phyloP scores from a whole-genome alignment of 2,888 invertebrate species.

The Dorcus hopei region DNA sequence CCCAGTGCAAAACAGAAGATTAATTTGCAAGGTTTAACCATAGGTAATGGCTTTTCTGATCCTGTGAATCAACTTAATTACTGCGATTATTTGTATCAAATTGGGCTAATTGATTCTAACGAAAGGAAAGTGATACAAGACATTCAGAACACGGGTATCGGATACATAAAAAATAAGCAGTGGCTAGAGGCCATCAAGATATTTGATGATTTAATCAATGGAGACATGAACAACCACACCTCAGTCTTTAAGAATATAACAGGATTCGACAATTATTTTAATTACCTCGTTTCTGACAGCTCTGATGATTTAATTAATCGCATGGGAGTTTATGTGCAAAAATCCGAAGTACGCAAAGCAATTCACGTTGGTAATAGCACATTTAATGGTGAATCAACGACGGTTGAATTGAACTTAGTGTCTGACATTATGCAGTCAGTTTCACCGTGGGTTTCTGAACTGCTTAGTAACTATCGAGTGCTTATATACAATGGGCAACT shows the following conservation, averaged over 20 bases:
- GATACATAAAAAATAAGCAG: conserved; percentile 61
- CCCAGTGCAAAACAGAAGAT: conserved; percentile 60
- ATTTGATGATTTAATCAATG: conserved; percentile 70
- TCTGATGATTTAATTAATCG: conserved; percentile 50
- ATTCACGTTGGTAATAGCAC: conserved; percentile 83
- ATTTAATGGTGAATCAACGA: conserved; percentile 59
- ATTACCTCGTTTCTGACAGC: conserved; percentile 64
- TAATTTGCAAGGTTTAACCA: conserved; percentile 67
- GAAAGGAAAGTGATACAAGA: conserved; percentile 59
- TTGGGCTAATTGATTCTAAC: conserved; percentile 68
- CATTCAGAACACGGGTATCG: conserved; percentile 57
- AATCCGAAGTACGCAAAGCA: conserved; percentile 60
- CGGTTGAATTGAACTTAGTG: conserved; percentile 70
- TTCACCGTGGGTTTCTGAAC: conserved; percentile 66
- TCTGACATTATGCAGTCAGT: conserved; percentile 80
- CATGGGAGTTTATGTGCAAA: conserved; percentile 64
- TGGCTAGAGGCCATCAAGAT: conserved; percentile 68
- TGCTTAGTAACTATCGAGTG: conserved; percentile 66
- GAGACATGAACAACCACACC: conserved; percentile 57
- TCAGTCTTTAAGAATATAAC: conserved; percentile 72
- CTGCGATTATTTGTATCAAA: conserved; percentile 75
- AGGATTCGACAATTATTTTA: conserved; percentile 74
- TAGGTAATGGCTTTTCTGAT: conserved; percentile 80
- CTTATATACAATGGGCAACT: conserved; percentile 87
- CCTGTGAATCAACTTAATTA: conserved; percentile 75